Conservation (phyloP, 1,140 invertebrate species). For the Meloidogyne floridensis region DNA sequence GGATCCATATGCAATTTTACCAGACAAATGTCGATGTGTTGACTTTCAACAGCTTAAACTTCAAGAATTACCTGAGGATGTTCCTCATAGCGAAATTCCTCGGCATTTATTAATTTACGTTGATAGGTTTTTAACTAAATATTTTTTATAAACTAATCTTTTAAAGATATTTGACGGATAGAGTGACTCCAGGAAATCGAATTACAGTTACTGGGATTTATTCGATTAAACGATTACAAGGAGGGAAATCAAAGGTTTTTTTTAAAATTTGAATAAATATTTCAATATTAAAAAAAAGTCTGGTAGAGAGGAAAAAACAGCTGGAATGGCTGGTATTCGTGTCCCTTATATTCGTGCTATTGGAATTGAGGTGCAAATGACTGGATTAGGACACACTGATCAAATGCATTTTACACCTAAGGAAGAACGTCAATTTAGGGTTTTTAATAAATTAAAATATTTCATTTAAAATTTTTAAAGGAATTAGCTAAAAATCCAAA, state of each 20-base stretch:
- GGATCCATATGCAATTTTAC: conserved; percentile 95
- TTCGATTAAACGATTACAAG: conserved; percentile 84
- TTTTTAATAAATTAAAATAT: conserved; percentile 24
- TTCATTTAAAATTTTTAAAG: conserved; percentile 40
- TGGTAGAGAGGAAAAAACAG: conserved; percentile 75
- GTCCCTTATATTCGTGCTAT: conserved; percentile 90
- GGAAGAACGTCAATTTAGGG: conserved; percentile 88
- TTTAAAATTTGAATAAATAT: not conserved
- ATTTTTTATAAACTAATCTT: not conserved
- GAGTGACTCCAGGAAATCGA: conserved; percentile 91
- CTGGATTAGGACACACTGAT: conserved; percentile 75
- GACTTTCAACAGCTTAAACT: conserved; percentile 86
- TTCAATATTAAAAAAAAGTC: conserved; percentile 20
- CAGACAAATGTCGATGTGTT: conserved; percentile 94
- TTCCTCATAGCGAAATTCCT: conserved; percentile 97
- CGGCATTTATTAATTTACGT: conserved; percentile 91
- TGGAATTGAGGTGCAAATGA: conserved; percentile 83
- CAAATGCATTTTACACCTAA: conserved; percentile 73
- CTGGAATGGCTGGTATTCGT: conserved; percentile 82
- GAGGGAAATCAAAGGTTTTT: conserved; percentile 54
- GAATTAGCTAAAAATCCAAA: conserved; percentile 80
- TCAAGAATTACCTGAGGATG: conserved; percentile 92
- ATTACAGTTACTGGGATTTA: conserved; percentile 91
- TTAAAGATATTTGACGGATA: conserved; percentile 79
- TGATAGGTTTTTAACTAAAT: conserved; percentile 73